A percentile compares a stretch with the other conserved stretches of the same genome.
Conservation (phyloP, 2,888 invertebrate species). For the Barypeithes pellucidus region DNA sequence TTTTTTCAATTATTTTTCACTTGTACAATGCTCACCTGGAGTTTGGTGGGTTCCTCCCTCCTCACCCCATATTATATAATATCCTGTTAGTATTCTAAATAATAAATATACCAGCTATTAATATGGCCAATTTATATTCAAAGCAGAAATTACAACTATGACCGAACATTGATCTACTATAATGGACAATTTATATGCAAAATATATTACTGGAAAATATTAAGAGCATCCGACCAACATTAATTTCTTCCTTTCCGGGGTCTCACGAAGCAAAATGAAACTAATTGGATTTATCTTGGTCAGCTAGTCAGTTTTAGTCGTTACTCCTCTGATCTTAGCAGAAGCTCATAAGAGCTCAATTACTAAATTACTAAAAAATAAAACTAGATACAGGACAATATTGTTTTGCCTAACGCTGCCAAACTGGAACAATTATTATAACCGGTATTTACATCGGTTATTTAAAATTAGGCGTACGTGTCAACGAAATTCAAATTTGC, state of each 20-base stretch:
- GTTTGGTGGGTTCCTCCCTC: too few species aligned
- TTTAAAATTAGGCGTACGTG: slow-evolving; percentile 4
- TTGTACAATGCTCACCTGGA: too few species aligned
- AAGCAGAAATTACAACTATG: slow-evolving; percentile 27
- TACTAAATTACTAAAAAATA: too few species aligned
- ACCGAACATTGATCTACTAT: slow-evolving; percentile 37
- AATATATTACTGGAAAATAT: slow-evolving; percentile 43
- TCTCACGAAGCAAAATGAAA: too few species aligned
- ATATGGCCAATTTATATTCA: slow-evolving; percentile 36
- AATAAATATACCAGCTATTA: not conserved
- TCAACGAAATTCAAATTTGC: slow-evolving; percentile 1
- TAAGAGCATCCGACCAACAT: slow-evolving; percentile 36
- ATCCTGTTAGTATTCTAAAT: too few species aligned
- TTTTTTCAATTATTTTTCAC: too few species aligned
- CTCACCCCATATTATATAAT: too few species aligned
- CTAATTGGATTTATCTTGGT: too few species aligned
- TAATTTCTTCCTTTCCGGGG: too few species aligned
- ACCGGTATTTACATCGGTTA: not conserved
- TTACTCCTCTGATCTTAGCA: too few species aligned
- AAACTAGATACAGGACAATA: slow-evolving; percentile 16
- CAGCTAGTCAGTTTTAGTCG: too few species aligned
- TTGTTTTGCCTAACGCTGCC: slow-evolving; percentile 16
- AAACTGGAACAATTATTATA: not conserved
- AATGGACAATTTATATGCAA: slow-evolving; percentile 51
- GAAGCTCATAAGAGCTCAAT: too few species aligned